phyloP scores from a whole-genome alignment of 2,797 vertebrate genomes.

The Anisognathus igniventris region DNA sequence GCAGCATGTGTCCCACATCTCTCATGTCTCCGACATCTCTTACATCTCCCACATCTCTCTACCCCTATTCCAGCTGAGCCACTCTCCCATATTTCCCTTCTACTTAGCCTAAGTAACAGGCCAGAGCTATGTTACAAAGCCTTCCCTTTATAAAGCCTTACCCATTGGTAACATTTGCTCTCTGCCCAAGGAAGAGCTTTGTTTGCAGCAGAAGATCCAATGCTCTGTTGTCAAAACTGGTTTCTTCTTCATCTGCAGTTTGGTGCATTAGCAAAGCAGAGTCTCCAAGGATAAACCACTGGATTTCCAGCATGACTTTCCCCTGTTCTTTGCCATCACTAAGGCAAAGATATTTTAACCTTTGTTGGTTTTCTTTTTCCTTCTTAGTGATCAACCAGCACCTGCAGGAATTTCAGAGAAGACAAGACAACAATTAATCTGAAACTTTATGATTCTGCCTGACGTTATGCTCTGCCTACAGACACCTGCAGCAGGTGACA shows the following conservation, averaged over 20 bases:
- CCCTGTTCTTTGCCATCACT: not conserved
- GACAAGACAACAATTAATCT: not conserved
- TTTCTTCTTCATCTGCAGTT: not conserved
- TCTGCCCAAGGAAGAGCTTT: not conserved
- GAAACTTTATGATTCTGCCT: not conserved
- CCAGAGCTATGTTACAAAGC: not conserved
- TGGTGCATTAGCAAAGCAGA: not conserved
- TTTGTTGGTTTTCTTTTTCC: not conserved
- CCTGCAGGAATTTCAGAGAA: not conserved
- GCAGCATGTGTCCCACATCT: not conserved
- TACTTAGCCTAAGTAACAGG: not conserved
- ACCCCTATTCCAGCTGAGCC: not conserved
- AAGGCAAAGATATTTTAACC: not conserved
- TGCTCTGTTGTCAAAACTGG: not conserved
- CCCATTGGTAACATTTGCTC: not conserved
- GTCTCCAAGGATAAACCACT: not conserved
- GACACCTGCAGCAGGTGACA: not conserved
- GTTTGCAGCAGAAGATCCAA: not conserved
- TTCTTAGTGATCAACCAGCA: not conserved
- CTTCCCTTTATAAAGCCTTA: not conserved
- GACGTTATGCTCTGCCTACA: not conserved
- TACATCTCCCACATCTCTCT: not conserved
- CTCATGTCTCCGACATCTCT: not conserved
- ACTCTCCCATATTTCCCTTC: not conserved
- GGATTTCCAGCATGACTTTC: not conserved